Percentiles rank a stretch among this genome's conserved stretches.
Conservation (phyloP, 2,888 invertebrate genomes). For the Xestia rhomboidea region DNA sequence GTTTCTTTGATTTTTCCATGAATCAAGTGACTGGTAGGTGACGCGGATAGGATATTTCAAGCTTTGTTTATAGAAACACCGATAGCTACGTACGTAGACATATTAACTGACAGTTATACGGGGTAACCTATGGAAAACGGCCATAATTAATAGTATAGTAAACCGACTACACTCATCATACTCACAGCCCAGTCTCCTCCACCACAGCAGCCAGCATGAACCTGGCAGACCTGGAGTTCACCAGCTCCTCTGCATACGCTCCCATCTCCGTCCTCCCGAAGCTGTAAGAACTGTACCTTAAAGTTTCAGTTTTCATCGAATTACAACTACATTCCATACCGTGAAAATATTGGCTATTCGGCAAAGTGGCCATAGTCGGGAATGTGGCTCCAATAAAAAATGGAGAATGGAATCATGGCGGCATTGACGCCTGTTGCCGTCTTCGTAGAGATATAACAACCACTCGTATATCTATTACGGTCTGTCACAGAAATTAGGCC, state of each 20-base stretch:
- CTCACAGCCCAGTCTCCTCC: slow-evolving; percentile 96
- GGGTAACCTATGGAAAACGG: too few relatives aligned
- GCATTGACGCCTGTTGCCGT: background rate
- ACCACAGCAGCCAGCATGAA: slow-evolving; percentile 97
- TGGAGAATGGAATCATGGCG: background rate
- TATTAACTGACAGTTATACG: too few relatives aligned
- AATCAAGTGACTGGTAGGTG: too few relatives aligned
- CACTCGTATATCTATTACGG: background rate
- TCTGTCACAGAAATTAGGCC: background rate
- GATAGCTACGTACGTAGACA: too few relatives aligned
- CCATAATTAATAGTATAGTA: background rate
- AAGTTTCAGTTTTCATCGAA: slow-evolving; percentile 7
- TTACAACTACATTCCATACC: background rate
- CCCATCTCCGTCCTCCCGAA: slow-evolving; percentile 90
- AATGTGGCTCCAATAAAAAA: background rate
- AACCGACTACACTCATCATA: slow-evolving; percentile 65
- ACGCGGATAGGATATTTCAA: too few relatives aligned
- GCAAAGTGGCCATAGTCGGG: background rate
- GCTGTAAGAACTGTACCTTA: slow-evolving; percentile 73
- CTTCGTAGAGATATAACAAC: background rate
- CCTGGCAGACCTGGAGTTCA: slow-evolving; percentile 96
- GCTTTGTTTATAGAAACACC: too few relatives aligned
- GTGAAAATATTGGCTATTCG: background rate
- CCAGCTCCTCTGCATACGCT: slow-evolving; percentile 92
- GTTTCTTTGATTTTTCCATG: too few relatives aligned